Conservation (phyloP, 2,888 invertebrate species). For the Mythimna pallens region DNA sequence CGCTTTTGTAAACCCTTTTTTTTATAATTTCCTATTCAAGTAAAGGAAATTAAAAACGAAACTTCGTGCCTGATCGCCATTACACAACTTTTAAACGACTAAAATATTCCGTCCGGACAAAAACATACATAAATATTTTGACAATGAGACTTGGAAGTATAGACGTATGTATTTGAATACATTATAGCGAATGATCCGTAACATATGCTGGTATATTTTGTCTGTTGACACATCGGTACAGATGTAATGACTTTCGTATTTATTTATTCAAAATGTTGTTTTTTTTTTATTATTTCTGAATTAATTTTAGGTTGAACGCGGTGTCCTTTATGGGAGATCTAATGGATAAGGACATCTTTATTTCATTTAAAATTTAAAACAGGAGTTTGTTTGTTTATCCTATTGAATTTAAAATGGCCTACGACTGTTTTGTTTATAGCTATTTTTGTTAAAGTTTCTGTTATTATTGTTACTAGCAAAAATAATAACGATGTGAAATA, state of each 20-base stretch:
- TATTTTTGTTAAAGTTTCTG: constrained; percentile 3
- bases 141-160: constrained; percentile 60
- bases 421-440: neutral
- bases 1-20: constrained; percentile 15
- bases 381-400: constrained; percentile 42
- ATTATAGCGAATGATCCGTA: constrained; percentile 58
- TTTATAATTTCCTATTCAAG: constrained; percentile 26
- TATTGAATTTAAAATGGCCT: constrained; percentile 27
- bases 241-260: constrained; percentile 59
- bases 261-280: constrained; percentile 62
- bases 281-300: constrained; percentile 45
- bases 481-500: too few relatives aligned
- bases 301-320: constrained; percentile 55
- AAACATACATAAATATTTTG: constrained; percentile 65
- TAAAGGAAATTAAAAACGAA: constrained; percentile 21
- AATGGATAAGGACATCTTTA: constrained; percentile 55
- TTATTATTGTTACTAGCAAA: neutral
- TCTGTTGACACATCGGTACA: constrained; percentile 68
- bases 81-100: constrained; percentile 39
- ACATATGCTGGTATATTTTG: constrained; percentile 61
- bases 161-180: constrained; percentile 64
- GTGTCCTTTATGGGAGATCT: constrained; percentile 50
- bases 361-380: constrained; percentile 48
- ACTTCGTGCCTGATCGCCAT: constrained; percentile 25
- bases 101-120: constrained; percentile 58